These are phyloP conservation scores for Rhinophrynus dorsalis DNA, from an alignment of 2,797 vertebrate genomes.

Conservation along the genomic window DNA sequence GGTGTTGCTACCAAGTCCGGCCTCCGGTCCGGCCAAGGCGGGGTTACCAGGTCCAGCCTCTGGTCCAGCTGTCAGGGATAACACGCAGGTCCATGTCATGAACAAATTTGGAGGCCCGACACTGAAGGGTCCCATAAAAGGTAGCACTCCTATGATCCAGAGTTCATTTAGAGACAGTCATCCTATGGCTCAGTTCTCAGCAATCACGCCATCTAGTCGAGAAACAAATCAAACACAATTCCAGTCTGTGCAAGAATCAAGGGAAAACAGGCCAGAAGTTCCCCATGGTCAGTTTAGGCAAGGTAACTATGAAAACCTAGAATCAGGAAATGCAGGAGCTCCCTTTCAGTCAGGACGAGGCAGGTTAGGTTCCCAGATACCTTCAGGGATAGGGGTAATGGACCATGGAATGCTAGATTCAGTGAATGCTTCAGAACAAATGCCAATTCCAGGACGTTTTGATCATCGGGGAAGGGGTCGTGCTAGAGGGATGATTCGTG, in stretches of 20 bases:
- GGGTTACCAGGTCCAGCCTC: too few species aligned
- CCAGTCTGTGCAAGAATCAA: neutral
- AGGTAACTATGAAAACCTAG: neutral
- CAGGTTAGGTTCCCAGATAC: neutral
- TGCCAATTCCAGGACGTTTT: neutral
- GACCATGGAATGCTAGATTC: neutral
- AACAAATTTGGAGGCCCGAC: too few species aligned
- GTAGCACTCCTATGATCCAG: neutral
- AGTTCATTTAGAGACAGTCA: neutral
- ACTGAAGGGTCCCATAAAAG: too few species aligned
- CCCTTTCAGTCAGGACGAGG: neutral
- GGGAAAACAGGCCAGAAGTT: neutral
- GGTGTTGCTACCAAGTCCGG: too few species aligned
- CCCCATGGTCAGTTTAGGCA: neutral
- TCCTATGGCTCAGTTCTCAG: neutral
- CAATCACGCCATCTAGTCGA: neutral
- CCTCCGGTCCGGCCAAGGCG: neutral
- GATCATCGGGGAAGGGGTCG: slow-evolving; percentile 57
- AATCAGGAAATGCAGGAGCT: neutral
- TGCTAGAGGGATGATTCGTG: slow-evolving; percentile 47
- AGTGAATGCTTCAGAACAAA: neutral
- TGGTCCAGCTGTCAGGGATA: too few species aligned
- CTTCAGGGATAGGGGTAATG: neutral
- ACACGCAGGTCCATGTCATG: too few species aligned
- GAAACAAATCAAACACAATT: neutral